Conservation (phyloP, 2,797 vertebrate species). For the Pangasius sanitwongsei region DNA sequence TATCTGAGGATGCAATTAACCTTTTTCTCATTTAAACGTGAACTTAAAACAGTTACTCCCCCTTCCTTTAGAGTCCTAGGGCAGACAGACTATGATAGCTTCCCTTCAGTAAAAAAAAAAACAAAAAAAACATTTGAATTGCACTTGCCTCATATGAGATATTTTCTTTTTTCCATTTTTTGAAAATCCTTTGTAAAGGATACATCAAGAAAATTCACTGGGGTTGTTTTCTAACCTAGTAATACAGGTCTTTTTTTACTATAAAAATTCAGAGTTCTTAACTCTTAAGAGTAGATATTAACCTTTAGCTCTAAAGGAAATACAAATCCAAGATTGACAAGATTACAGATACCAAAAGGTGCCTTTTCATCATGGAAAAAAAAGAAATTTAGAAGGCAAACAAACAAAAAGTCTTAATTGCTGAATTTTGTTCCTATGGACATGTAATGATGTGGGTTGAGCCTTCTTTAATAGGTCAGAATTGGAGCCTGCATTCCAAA, state of each 20-base stretch:
- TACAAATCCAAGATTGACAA: constrained; percentile 75
- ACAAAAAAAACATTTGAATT: constrained; percentile 83
- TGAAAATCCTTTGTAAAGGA: constrained; percentile 82
- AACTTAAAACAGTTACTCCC: constrained; percentile 81
- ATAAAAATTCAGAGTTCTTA: constrained; percentile 75
- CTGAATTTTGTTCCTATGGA: constrained; percentile 75
- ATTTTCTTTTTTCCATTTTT: constrained; percentile 68
- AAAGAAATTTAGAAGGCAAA: constrained; percentile 66
- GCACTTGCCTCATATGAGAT: constrained; percentile 97
- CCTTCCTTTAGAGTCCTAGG: constrained; percentile 99
- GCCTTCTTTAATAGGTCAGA: constrained; percentile 64
- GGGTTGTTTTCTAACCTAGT: constrained; percentile 76
- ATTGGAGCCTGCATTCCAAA: constrained; percentile 66
- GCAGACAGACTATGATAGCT: constrained; percentile 97
- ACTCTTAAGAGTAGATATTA: constrained; percentile 71
- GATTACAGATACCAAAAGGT: constrained; percentile 68
- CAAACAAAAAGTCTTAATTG: constrained; percentile 67
- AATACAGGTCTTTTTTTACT: constrained; percentile 75
- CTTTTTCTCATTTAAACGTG: constrained; percentile 65
- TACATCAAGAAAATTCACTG: constrained; percentile 78
- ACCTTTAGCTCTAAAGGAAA: constrained; percentile 72
- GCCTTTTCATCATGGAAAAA: constrained; percentile 72
- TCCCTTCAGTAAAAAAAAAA: constrained; percentile 88
- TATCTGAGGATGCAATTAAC: constrained; percentile 79
- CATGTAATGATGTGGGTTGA: constrained; percentile 72